Conservation (phyloP, 2,797 vertebrate species). For the Enteromius radiatus region DNA sequence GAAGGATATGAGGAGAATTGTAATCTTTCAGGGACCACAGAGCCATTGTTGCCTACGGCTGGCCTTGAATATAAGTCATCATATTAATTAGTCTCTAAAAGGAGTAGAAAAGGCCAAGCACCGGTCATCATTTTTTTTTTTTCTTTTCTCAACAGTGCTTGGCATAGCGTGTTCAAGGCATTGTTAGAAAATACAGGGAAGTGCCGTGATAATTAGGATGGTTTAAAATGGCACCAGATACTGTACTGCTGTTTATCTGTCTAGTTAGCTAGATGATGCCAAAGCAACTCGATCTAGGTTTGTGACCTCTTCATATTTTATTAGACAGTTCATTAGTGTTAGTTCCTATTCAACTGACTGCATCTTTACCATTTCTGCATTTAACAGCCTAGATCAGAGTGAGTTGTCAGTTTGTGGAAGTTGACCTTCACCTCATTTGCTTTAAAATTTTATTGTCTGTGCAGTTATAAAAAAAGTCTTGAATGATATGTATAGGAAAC, state of each 20-base stretch:
- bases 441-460: background rate
- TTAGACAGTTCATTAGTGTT: background rate
- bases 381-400: background rate
- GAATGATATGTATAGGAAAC: background rate
- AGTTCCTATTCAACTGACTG: background rate
- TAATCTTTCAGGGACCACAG: constrained; percentile 30
- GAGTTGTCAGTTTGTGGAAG: background rate
- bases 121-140: constrained; percentile 1
- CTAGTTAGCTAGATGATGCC: background rate
- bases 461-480: background rate
- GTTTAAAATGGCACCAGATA: background rate
- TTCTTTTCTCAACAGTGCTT: background rate
- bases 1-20: constrained; percentile 44
- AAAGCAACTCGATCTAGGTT: background rate
- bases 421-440: background rate
- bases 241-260: background rate
- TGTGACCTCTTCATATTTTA: background rate
- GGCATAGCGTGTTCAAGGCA: background rate
- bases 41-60: background rate
- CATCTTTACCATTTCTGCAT: background rate
- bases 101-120: background rate
- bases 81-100: constrained; percentile 13
- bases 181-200: background rate
- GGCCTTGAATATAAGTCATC: constrained; percentile 20
- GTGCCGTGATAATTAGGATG: background rate